These are phyloP conservation scores for Spea hammondii DNA, from an alignment of 2,797 vertebrate genomes.

Conservation along the genomic window DNA sequence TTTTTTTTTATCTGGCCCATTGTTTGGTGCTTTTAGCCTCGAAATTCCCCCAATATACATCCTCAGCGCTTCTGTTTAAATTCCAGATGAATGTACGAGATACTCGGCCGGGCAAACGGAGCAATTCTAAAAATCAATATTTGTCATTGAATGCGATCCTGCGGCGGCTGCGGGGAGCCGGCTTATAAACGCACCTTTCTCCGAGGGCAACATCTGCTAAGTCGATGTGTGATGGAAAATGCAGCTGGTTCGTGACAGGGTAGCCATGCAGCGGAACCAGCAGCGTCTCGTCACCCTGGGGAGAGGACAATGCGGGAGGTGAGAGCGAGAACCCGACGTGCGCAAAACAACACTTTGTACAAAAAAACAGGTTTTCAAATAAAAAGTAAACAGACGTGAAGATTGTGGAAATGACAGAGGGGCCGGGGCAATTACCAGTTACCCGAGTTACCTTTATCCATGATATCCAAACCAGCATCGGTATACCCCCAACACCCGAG, in stretches of 20 bases:
- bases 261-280: conserved; percentile 88
- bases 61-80: conserved; percentile 1
- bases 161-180: not conserved
- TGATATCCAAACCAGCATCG: too few relatives aligned
- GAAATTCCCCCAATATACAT: not conserved
- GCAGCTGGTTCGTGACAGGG: conserved; percentile 78
- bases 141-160: conserved; percentile 25
- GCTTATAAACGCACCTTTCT: conserved; percentile 74
- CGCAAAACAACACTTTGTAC: too few relatives aligned
- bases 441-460: too few relatives aligned
- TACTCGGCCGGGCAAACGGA: not conserved
- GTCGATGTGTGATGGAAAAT: conserved; percentile 81
- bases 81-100: conserved; percentile 14
- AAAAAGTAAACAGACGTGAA: too few relatives aligned
- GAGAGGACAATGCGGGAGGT: conserved; percentile 5
- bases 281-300: conserved; percentile 79
- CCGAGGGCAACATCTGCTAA: conserved; percentile 79
- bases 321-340: too few relatives aligned
- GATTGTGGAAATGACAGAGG: too few relatives aligned
- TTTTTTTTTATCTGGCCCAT: conserved; percentile 3
- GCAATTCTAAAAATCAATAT: conserved; percentile 26
- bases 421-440: too few relatives aligned
- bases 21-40: conserved; percentile 21
- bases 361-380: too few relatives aligned
- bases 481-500: too few relatives aligned